Evolutionary conservation across 2,888 invertebrate genomes (phyloP), one percentile per base, ranked within the genome.

Genomic region (Bellardia bayeri): DNA sequence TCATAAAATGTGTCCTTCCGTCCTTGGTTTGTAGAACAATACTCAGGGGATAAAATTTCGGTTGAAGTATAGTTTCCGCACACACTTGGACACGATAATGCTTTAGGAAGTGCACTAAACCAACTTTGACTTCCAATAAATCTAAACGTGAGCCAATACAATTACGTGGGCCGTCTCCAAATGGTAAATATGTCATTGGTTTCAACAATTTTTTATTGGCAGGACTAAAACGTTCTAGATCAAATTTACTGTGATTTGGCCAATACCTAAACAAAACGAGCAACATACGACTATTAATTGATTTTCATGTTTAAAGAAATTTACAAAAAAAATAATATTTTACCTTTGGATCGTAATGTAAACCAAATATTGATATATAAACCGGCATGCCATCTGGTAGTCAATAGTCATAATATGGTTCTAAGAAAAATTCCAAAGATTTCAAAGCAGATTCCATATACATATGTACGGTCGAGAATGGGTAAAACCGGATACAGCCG

Each of bases 401-500:
- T 0, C 79, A 85, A 61, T 87, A 92, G 54, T 94, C 90, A 72
- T 90, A 90, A 82, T 89, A 89, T 0, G 93, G 93, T 58, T 91
- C 90, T 2, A 94, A 87, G 0, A 91, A 91, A 16, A 90, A 89
- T 2, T 9, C 71, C 0, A 11, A 7, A 9, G 90, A 91, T 2
- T 88, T 83, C n/a, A 90, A 87, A 0, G 75, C 90, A 33, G 87
- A 54, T 45, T 45, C 13, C 0, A 3, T 13, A 45, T 11, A n/a
- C n/a, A n/a, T n/a, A 45, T 45, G 13, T 45, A 45, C 45, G 45
- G 13, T 45, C 13, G 2, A 45, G 13, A 13, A 93, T 91, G 0
- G 94, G 93, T 4, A 94, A 72, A 1, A 92, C 90, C 4, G 94
- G 93, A 89, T 94, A 94, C 69, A 94, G 49, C 4, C 94, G 90